Evolutionary conservation across 2,113 vertebrate genomes (phyloP).

Genomic region (Aphelocoma coerulescens): DNA sequence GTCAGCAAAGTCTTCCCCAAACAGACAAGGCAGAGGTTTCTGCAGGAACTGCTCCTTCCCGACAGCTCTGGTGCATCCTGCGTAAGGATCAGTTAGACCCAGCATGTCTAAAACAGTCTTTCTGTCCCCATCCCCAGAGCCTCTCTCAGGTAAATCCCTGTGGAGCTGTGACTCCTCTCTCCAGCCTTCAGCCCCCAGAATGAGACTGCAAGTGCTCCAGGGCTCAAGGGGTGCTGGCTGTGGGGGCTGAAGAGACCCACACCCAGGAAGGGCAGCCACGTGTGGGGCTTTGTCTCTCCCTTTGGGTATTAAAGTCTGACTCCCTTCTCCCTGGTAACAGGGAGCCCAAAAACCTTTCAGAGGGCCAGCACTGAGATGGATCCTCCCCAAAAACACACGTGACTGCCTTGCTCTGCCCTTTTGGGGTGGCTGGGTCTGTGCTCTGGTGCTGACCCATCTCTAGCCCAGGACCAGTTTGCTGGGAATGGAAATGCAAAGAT

Average conservation of each 20-base stretch:
- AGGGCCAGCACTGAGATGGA: neutral
- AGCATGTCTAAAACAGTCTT: fast-evolving
- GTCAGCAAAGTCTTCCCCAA: neutral
- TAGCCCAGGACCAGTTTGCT: neutral
- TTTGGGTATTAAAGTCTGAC: fast-evolving
- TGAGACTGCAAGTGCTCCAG: fast-evolving
- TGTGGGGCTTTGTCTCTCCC: neutral
- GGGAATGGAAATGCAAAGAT: neutral
- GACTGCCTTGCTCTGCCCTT: neutral
- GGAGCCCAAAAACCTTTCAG: neutral
- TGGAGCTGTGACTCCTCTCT: neutral
- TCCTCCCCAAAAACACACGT: neutral
- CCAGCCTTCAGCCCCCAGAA: neutral
- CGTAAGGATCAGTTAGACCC: too few relatives aligned
- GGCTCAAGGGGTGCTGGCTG: fast-evolving
- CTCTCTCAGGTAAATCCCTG: neutral
- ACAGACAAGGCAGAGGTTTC: neutral
- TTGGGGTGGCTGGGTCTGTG: neutral
- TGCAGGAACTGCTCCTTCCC: neutral
- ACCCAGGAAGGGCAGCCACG: fast-evolving
- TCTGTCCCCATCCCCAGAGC: neutral
- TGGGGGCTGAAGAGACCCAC: neutral
- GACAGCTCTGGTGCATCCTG: neutral
- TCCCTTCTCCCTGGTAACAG: fast-evolving
- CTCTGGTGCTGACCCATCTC: neutral